Evolutionary conservation across 2,797 vertebrate species (phyloP).

Genomic region (Acropternis orthonyx): DNA sequence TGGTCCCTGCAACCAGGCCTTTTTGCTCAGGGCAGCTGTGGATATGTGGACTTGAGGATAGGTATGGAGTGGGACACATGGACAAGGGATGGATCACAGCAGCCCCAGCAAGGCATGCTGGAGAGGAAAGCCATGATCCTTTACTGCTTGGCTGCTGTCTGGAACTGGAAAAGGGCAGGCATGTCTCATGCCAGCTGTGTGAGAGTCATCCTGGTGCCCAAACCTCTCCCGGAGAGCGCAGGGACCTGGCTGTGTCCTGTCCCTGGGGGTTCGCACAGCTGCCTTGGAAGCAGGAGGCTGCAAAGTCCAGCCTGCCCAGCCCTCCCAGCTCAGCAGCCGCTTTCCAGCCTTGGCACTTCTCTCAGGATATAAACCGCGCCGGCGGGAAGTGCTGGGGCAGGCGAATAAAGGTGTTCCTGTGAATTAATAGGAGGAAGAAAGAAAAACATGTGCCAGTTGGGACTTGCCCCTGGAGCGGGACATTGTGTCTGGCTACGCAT

Average conservation of each 20-base stretch:
- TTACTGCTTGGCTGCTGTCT: neutral
- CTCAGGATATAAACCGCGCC: neutral
- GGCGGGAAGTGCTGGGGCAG: neutral
- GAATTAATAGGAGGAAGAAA: conserved; percentile 23
- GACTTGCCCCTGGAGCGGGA: neutral
- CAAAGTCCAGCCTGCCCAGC: neutral
- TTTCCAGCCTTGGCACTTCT: neutral
- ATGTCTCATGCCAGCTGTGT: neutral
- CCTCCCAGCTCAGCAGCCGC: neutral
- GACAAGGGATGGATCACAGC: neutral
- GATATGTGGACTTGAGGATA: neutral
- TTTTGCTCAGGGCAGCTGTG: neutral
- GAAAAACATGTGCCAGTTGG: neutral
- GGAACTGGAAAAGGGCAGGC: neutral
- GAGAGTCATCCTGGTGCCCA: neutral
- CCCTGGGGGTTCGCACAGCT: neutral
- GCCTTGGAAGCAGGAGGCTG: neutral
- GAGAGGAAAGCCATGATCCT: neutral
- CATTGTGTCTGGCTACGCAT: neutral
- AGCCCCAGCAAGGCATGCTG: neutral
- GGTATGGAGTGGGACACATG: neutral
- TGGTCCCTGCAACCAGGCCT: neutral
- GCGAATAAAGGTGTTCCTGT: conserved; percentile 26
- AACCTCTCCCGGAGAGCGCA: fast-evolving
- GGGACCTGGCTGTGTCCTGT: neutral